These are phyloP conservation scores for Echinops telfairi DNA, from an alignment of 2,113 vertebrate genomes.

Conservation along the genomic window DNA sequence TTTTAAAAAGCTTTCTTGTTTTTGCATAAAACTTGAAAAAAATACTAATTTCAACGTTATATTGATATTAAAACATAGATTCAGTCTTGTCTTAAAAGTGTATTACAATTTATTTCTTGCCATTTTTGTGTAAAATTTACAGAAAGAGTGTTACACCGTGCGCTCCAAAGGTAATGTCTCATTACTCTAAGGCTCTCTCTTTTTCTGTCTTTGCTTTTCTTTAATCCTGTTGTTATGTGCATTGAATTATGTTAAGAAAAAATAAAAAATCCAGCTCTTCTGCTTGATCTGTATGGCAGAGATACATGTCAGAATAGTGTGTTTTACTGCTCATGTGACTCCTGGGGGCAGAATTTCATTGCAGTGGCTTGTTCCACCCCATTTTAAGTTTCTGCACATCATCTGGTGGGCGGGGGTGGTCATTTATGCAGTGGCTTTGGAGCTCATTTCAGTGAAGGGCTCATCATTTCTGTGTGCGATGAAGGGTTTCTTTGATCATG, in stretches of 20 bases:
- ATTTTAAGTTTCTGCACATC: not conserved
- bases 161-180: slow-evolving; percentile 99
- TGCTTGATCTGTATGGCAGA: slow-evolving; percentile 71
- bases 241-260: slow-evolving; percentile 83
- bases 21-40: slow-evolving; percentile 86
- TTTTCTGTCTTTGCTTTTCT: slow-evolving; percentile 84
- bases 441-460: slow-evolving; percentile 49
- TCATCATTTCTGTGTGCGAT: slow-evolving; percentile 48
- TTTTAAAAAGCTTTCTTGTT: slow-evolving; percentile 87
- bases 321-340: slow-evolving; percentile 62
- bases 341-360: slow-evolving; percentile 52
- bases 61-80: slow-evolving; percentile 88
- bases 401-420: not conserved
- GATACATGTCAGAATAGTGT: slow-evolving; percentile 61
- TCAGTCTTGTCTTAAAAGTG: slow-evolving; percentile 95
- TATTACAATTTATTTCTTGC: slow-evolving; percentile 99
- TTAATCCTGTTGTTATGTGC: slow-evolving; percentile 88
- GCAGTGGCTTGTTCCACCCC: slow-evolving; percentile 52
- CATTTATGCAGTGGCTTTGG: slow-evolving; percentile 14
- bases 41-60: slow-evolving; percentile 87
- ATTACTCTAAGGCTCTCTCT: slow-evolving; percentile 97
- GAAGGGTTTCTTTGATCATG: slow-evolving; percentile 27
- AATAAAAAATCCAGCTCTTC: slow-evolving; percentile 40
- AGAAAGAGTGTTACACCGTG: slow-evolving; percentile 99
- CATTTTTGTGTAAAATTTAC: slow-evolving; percentile 99